phyloP scores from a whole-genome alignment of 2,797 vertebrate species.

The Gymnopithys bicolor region DNA sequence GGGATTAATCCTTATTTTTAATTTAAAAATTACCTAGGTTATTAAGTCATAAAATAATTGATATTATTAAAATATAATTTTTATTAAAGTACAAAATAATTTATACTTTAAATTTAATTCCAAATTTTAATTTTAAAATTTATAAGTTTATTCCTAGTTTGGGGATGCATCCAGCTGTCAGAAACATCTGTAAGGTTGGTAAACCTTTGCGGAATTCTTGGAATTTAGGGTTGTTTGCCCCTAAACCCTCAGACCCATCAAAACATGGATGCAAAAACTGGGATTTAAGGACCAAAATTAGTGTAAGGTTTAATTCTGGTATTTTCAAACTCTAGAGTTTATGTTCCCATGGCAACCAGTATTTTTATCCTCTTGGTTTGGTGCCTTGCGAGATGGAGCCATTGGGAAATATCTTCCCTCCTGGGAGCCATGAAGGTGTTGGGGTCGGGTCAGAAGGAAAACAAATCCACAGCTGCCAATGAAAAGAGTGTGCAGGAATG shows the following conservation, averaged over 20 bases:
- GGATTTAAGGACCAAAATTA: not conserved
- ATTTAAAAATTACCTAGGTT: not conserved
- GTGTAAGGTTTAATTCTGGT: constrained; percentile 21
- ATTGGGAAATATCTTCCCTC: not conserved
- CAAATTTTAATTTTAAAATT: not conserved
- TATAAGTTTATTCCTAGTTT: not conserved
- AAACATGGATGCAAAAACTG: rapidly evolving
- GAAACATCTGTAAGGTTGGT: not conserved
- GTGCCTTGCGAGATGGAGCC: not conserved
- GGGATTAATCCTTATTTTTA: not conserved
- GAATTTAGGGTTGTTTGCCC: not conserved
- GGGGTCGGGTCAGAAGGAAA: not conserved
- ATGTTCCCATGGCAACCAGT: constrained; percentile 56
- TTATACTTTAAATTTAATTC: not conserved
- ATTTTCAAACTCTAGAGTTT: constrained; percentile 34
- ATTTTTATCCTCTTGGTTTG: constrained; percentile 50
- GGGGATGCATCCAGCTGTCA: not conserved
- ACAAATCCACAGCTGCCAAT: not conserved
- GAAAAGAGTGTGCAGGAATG: not conserved
- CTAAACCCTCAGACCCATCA: not conserved
- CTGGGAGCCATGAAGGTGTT: not conserved
- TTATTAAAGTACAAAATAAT: not conserved
- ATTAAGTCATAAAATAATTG: not conserved
- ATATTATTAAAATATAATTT: too few relatives aligned
- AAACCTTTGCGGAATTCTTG: not conserved